Evolutionary conservation across 2,797 vertebrate species (phyloP).

Genomic region (Chiroxiphia lanceolata): DNA sequence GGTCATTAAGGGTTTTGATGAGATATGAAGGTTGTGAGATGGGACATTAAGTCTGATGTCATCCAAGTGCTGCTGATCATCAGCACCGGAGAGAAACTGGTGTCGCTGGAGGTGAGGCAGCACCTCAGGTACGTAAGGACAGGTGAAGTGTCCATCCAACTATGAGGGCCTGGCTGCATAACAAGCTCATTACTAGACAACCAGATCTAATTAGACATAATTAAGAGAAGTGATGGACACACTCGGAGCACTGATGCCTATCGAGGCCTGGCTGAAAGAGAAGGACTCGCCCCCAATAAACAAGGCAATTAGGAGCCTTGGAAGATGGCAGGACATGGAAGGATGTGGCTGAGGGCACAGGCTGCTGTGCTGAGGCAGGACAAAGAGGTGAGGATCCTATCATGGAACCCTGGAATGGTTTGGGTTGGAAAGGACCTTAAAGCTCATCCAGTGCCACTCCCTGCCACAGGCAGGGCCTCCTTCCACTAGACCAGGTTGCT

Average conservation of each 20-base stretch:
- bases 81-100: neutral
- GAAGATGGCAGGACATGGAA: neutral
- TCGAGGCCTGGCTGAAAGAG: neutral
- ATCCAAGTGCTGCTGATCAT: neutral
- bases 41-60: conserved; percentile 26
- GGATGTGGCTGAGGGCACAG: neutral
- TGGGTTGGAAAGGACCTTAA: neutral
- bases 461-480: neutral
- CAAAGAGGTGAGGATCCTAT: neutral
- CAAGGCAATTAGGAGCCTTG: neutral
- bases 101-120: neutral
- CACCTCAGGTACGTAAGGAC: neutral
- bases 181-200: conserved; percentile 15
- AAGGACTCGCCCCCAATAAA: neutral
- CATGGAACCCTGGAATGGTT: neutral
- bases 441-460: neutral
- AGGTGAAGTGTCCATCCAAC: conserved; percentile 11
- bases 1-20: neutral
- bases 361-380: neutral
- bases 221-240: neutral
- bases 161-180: conserved; percentile 1
- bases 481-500: neutral
- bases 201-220: neutral
- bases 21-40: neutral
- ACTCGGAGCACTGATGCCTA: neutral